Conservation (phyloP, 2,113 vertebrate species). For the Bucco capensis region DNA sequence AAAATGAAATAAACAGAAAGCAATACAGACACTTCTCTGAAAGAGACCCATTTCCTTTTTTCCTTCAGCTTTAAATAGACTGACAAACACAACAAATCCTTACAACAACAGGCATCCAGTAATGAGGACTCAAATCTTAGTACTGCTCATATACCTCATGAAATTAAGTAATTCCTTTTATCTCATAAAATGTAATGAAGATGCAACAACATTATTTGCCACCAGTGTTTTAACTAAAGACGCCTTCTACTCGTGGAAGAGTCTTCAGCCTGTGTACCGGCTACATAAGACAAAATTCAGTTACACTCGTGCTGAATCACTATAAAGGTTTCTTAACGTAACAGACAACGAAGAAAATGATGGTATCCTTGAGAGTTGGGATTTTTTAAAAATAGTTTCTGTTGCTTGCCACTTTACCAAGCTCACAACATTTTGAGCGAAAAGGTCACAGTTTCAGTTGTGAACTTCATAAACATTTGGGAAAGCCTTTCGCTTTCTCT, state of each 20-base stretch:
- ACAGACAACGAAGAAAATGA: background rate
- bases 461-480: background rate
- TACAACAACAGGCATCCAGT: background rate
- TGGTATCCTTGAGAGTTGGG: background rate
- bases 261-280: background rate
- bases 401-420: background rate
- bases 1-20: conserved; percentile 33
- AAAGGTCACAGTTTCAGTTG: background rate
- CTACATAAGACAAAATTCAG: background rate
- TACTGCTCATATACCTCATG: background rate
- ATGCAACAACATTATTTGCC: background rate
- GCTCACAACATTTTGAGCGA: background rate
- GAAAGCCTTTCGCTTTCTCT: conserved; percentile 45
- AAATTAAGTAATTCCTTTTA: background rate
- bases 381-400: background rate
- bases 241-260: background rate
- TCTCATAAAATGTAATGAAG: background rate
- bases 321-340: background rate
- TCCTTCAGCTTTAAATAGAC: conserved; percentile 5
- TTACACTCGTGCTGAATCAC: background rate
- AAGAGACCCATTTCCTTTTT: background rate
- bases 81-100: background rate
- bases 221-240: background rate
- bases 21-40: background rate
- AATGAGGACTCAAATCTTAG: background rate